These are phyloP conservation scores for Falco concolor DNA, from an alignment of 2,797 vertebrate genomes.

Conservation along the genomic window DNA sequence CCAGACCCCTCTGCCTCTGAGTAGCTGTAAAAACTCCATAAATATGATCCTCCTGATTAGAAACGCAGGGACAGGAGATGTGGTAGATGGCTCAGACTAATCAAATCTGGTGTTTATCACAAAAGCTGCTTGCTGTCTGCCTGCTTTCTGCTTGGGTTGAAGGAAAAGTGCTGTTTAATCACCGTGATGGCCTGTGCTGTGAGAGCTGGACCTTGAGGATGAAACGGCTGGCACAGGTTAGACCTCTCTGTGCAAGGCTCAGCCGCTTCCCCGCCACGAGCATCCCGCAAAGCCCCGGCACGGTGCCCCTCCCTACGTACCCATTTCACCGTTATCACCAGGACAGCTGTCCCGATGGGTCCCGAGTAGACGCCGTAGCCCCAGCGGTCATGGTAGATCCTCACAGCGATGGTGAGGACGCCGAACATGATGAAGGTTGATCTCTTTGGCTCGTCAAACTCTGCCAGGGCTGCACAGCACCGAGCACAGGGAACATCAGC, in stretches of 20 bases:
- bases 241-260: fast-evolving
- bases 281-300: fast-evolving
- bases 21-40: slow-evolving; percentile 25
- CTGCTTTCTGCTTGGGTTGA: neutral
- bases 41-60: neutral
- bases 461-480: slow-evolving; percentile 82
- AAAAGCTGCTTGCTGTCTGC: neutral
- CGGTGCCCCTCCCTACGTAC: slow-evolving; percentile 61
- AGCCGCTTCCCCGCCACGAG: neutral
- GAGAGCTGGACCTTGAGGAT: neutral
- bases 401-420: slow-evolving; percentile 85
- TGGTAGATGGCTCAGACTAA: neutral
- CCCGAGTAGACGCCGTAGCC: slow-evolving; percentile 95
- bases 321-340: slow-evolving; percentile 92
- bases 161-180: neutral
- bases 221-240: fast-evolving
- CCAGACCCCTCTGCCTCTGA: neutral
- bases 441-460: slow-evolving; percentile 93
- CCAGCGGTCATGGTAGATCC: slow-evolving; percentile 90
- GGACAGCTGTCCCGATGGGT: slow-evolving; percentile 89
- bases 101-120: neutral
- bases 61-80: neutral
- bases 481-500: neutral
- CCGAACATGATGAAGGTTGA: slow-evolving; percentile 92
- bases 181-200: fast-evolving